These are phyloP conservation scores for Heliothis virescens DNA, from an alignment of 1,140 invertebrate species.

Conservation along the genomic window DNA sequence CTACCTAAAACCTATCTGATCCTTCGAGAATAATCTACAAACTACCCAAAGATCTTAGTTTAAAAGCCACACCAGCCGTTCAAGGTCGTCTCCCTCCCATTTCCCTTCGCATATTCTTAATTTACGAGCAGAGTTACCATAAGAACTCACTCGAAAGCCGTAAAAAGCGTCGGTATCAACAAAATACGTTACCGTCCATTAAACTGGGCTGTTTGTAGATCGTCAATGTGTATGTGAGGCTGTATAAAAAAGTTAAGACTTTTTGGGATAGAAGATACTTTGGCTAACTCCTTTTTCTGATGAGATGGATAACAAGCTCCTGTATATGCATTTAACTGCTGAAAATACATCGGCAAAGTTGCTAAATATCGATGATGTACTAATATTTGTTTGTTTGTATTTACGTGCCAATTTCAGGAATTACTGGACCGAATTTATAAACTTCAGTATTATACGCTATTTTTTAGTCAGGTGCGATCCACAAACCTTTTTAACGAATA, in stretches of 20 bases:
- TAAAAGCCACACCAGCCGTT: constrained; percentile 22
- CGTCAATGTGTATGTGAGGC: constrained; percentile 47
- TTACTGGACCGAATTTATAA: no score
- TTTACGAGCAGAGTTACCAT: constrained; percentile 46
- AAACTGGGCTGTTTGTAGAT: constrained; percentile 44
- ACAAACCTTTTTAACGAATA: no score
- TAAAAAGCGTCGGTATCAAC: constrained; percentile 45
- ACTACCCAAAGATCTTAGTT: constrained; percentile 14
- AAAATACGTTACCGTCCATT: constrained; percentile 49
- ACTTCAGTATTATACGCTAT: no score
- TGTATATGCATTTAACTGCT: no score
- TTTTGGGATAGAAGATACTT: neutral
- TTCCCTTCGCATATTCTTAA: constrained; percentile 45
- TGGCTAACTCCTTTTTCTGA: neutral
- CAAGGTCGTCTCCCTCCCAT: constrained; percentile 40
- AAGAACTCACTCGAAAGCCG: constrained; percentile 48
- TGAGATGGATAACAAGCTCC: no score
- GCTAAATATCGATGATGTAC: no score
- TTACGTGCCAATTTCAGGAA: no score
- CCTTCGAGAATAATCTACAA: neutral
- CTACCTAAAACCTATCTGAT: no score
- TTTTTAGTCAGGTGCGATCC: no score
- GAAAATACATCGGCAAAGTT: no score
- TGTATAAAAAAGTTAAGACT: constrained; percentile 46
- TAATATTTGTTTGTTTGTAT: no score